Evolutionary conservation across 2,888 invertebrate species (phyloP).

Genomic region (Carabus problematicus): DNA sequence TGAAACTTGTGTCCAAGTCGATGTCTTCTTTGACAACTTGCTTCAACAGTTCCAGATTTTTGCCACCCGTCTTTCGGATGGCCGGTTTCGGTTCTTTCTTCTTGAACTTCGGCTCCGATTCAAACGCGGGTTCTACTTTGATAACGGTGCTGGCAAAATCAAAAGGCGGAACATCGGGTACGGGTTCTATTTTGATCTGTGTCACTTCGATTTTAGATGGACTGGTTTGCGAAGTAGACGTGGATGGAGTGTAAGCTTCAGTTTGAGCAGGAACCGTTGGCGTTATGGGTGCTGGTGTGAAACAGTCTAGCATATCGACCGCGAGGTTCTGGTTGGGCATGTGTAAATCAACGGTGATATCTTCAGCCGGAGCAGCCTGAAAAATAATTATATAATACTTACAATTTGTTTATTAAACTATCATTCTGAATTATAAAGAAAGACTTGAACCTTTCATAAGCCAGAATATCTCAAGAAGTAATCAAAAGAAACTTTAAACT

Average conservation of each 20-base stretch:
- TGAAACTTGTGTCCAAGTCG: constrained; percentile 21
- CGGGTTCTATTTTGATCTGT: background rate
- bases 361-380: constrained; percentile 27
- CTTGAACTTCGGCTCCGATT: background rate
- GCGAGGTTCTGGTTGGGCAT: constrained; percentile 13
- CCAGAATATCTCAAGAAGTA: too few relatives aligned
- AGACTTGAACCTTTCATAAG: too few relatives aligned
- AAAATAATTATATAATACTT: too few relatives aligned
- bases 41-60: constrained; percentile 35
- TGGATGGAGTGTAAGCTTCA: too few relatives aligned
- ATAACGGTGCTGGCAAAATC: constrained; percentile 22
- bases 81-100: constrained; percentile 22
- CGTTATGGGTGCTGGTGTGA: constrained; percentile 11
- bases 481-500: too few relatives aligned
- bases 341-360: constrained; percentile 20
- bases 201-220: too few relatives aligned
- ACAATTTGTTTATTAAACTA: too few relatives aligned
- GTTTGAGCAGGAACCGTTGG: constrained; percentile 1
- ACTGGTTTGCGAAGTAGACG: too few relatives aligned
- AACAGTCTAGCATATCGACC: constrained; percentile 30
- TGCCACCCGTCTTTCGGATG: constrained; percentile 23
- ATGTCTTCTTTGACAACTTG: constrained; percentile 34
- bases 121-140: constrained; percentile 20
- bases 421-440: too few relatives aligned
- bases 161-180: constrained; percentile 4